Evolutionary conservation across 2,113 vertebrate genomes (phyloP).

Genomic region (Epinephelus cyanopodus): DNA sequence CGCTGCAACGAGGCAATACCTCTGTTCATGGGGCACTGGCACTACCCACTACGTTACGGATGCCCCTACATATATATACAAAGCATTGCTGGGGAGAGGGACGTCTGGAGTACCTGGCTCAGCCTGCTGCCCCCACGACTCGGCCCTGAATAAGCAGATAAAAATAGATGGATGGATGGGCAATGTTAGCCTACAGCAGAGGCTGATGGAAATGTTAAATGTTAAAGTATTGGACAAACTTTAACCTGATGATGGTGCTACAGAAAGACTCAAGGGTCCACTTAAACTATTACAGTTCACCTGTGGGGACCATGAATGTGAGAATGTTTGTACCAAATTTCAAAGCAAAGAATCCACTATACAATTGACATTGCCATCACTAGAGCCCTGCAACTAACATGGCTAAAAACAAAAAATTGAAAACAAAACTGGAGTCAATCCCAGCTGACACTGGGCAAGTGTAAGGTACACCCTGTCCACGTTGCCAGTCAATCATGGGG

Average conservation of each 20-base stretch:
- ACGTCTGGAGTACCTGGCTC: too few relatives aligned
- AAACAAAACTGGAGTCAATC: not conserved
- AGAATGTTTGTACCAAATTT: not conserved
- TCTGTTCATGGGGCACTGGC: too few relatives aligned
- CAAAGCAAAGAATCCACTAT: not conserved
- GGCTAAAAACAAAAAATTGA: not conserved
- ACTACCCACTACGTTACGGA: too few relatives aligned
- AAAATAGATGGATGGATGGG: too few relatives aligned
- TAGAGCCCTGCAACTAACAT: not conserved
- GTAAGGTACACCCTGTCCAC: not conserved
- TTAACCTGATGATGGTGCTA: not conserved
- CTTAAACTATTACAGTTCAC: not conserved
- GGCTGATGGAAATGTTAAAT: not conserved
- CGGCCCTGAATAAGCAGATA: too few relatives aligned
- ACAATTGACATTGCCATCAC: not conserved
- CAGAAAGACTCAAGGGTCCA: not conserved
- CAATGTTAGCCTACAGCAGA: not conserved
- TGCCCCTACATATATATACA: too few relatives aligned
- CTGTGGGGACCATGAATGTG: not conserved
- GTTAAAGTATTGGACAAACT: too few relatives aligned
- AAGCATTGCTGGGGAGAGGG: too few relatives aligned
- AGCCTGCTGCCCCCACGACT: too few relatives aligned
- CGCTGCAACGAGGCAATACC: too few relatives aligned
- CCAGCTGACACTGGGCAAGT: not conserved
- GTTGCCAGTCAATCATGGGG: not conserved